Base-by-base conservation (phyloP, 1,140 invertebrate species). In the Pogonognathellus flavescens region DNA sequence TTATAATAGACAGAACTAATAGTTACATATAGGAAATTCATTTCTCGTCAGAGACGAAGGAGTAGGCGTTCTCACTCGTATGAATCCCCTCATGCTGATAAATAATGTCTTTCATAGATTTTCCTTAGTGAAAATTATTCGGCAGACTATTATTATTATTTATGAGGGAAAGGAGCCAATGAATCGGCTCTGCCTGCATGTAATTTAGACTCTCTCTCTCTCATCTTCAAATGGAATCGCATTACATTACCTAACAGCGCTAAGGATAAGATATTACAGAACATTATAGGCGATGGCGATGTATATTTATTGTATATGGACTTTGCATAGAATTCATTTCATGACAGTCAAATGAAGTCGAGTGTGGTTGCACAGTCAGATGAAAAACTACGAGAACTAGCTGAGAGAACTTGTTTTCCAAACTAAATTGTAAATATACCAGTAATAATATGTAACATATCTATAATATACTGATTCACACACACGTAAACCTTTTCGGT, bases 101-200 rank as follows among this genome's bases (percentile, higher is more conserved):
- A 85, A 85, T 85, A 85, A 85, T 85, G 55, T 50, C 84, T 57
- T 82, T 82, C 80, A 81, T 85, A 85, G 84, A 85, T 85, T 85
- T 80, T 55, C 66, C 72, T 82, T 49, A 82, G 84, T 85, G 84
- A 85, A 85, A 85, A 85, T 85, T 85, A 85, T 85, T 85, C 84
- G 84, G 84, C 84, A 85, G 84, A 76, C 84, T 76, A 85, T 85
- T 85, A 85, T 20, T 52, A 66, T 85, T 81, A 82, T 85, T 85
- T 85, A 85, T 66, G 84, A 82, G 84, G 31, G 70, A 76, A 76
- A 76, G 49, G 70, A 76, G 41, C 70, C 70, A 76, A 76, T 76
- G 70, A 76, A 76, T 76, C 9, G 41, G 31, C 41, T 50, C 31
- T 76, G 41, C 11, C 41, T 76, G 70, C 41, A 76, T 14, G 70